These are phyloP conservation scores for Hetaerina titia DNA, from an alignment of 2,888 invertebrate genomes.

Conservation along the genomic window DNA sequence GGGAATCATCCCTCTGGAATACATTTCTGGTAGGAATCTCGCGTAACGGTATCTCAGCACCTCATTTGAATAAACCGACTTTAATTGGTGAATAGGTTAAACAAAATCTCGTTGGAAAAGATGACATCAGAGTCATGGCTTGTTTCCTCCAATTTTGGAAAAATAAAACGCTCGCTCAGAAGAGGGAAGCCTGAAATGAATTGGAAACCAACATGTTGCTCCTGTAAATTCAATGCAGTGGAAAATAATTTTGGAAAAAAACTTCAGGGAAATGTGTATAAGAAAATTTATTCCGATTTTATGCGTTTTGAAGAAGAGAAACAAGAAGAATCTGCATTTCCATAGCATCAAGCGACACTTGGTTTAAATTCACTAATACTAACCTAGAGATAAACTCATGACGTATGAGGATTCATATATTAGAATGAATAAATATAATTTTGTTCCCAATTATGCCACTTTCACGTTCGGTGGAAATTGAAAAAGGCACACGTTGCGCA, in stretches of 20 bases:
- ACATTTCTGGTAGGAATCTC: neutral
- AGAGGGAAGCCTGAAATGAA: neutral
- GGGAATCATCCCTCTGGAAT: neutral
- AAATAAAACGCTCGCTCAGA: neutral
- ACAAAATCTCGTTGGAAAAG: neutral
- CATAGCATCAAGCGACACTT: no score
- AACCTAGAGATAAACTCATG: no score
- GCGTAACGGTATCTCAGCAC: neutral
- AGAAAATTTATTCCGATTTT: no score
- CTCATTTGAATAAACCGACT: neutral
- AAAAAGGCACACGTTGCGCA: no score
- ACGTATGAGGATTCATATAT: no score
- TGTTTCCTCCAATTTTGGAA: neutral
- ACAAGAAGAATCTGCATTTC: no score
- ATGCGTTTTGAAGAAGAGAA: no score
- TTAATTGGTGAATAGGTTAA: neutral
- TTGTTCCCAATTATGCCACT: no score
- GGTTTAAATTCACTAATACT: no score
- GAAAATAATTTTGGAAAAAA: neutral
- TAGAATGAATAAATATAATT: no score
- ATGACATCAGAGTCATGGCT: neutral
- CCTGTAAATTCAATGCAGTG: neutral
- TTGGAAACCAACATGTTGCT: neutral
- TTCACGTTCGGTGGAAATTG: no score
- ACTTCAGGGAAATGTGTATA: no score